Evolutionary conservation across 2,888 invertebrate genomes (phyloP).

Genomic region (Ischnura elegans): DNA sequence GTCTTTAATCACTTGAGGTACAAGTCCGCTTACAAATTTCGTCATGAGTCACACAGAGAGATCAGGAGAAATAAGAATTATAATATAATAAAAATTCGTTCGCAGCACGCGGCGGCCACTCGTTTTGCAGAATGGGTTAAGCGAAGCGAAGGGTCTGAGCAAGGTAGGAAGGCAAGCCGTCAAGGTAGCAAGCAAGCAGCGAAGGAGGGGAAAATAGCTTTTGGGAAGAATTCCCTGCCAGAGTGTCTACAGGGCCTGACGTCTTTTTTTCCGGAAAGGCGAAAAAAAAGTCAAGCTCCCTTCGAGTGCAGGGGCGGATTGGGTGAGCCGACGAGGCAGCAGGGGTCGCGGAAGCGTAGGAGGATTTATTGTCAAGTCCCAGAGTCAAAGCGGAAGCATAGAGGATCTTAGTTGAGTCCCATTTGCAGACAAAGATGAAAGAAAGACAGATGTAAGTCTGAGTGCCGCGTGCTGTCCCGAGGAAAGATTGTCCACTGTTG

Average conservation of each 20-base stretch:
- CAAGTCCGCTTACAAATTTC: neutral
- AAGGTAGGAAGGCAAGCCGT: too few species aligned
- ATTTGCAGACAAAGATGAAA: neutral
- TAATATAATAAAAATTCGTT: neutral
- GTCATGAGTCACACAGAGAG: constrained; percentile 53
- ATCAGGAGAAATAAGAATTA: constrained; percentile 42
- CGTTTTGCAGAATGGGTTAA: too few species aligned
- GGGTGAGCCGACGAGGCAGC: neutral
- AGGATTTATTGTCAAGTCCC: neutral
- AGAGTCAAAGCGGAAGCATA: neutral
- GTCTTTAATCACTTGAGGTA: constrained; percentile 15
- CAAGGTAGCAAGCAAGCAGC: too few species aligned
- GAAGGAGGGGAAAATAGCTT: too few species aligned
- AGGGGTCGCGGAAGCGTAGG: neutral
- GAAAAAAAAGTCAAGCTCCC: neutral
- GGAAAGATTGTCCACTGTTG: neutral
- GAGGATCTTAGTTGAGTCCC: neutral
- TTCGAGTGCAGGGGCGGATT: neutral
- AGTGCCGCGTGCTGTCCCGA: neutral
- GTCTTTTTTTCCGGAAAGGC: too few species aligned
- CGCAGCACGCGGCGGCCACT: neutral
- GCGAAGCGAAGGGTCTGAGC: too few species aligned
- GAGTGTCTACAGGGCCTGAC: neutral
- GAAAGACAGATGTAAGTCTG: neutral
- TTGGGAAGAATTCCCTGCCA: too few species aligned